Conservation (phyloP, 2,888 invertebrate genomes). For the Cosmopolites sordidus region DNA sequence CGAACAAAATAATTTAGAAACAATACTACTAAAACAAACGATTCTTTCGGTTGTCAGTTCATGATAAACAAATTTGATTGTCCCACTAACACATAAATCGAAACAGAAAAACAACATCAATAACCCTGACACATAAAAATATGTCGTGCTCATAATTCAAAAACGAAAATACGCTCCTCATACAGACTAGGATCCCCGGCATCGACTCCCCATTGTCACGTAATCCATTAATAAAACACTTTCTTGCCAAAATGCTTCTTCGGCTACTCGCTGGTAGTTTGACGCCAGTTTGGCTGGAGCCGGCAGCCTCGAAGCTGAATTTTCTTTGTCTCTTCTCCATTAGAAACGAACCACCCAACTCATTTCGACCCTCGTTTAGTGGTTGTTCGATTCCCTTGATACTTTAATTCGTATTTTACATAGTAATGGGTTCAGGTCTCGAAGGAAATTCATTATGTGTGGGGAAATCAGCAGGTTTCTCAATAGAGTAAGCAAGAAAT, state of each 20-base stretch:
- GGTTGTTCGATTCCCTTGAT: too few species aligned
- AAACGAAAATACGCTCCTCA: background rate
- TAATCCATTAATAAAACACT: slow-evolving; percentile 20
- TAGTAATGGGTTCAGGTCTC: too few species aligned
- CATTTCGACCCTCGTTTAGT: too few species aligned
- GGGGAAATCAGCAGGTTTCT: too few species aligned
- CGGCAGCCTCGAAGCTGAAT: background rate
- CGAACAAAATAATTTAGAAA: too few species aligned
- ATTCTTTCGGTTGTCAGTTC: too few species aligned
- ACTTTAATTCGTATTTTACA: too few species aligned
- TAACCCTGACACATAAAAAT: background rate
- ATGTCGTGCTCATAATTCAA: background rate
- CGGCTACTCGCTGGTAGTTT: slow-evolving; percentile 8
- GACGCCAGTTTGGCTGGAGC: slow-evolving; percentile 22
- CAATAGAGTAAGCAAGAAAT: too few species aligned
- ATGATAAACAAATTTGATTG: too few species aligned
- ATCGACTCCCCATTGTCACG: slow-evolving; percentile 8
- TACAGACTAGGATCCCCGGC: background rate
- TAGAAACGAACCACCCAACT: background rate
- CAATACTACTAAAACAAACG: too few species aligned
- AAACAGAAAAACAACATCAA: background rate
- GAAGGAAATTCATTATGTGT: too few species aligned
- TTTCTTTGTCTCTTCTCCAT: slow-evolving; percentile 2
- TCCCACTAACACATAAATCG: too few species aligned
- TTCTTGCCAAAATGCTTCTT: slow-evolving; percentile 20